Conservation (phyloP, 2,888 invertebrate genomes). For the Anthrax anthrax region DNA sequence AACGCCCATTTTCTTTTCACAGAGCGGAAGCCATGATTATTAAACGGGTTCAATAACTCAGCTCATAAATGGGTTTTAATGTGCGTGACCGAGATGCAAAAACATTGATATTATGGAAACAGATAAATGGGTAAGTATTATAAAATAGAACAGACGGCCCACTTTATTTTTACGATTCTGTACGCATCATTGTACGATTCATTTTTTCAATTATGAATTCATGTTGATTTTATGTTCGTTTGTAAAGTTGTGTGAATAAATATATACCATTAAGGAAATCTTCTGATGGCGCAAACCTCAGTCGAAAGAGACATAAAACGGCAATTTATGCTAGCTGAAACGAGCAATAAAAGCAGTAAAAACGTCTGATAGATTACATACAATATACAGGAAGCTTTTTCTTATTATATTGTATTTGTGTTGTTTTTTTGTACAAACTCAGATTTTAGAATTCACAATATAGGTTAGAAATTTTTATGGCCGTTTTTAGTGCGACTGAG, state of each 20-base stretch:
- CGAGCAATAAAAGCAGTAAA: background rate
- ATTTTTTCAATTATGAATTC: no score
- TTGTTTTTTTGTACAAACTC: no score
- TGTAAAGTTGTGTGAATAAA: background rate
- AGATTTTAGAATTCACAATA: background rate
- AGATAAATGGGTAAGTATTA: slow-evolving; percentile 1
- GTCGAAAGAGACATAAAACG: background rate
- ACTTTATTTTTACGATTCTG: background rate
- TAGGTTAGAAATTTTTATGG: slow-evolving; percentile 22
- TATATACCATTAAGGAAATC: slow-evolving; percentile 2
- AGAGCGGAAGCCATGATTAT: slow-evolving; percentile 36
- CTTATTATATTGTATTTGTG: no score
- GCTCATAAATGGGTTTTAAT: slow-evolving; percentile 16
- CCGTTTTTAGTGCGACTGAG: slow-evolving; percentile 34
- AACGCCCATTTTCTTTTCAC: slow-evolving; percentile 12
- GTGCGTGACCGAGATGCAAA: slow-evolving; percentile 12
- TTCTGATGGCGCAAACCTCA: background rate
- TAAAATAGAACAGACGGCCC: slow-evolving; percentile 3
- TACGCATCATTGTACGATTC: background rate
- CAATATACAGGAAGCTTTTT: background rate
- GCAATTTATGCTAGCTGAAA: background rate
- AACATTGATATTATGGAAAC: background rate
- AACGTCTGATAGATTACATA: background rate
- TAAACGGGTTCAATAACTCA: slow-evolving; percentile 29
- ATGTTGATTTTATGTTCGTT: no score